A percentile compares a stretch with the other conserved stretches of the same genome.
phyloP scores from a whole-genome alignment of 2,888 invertebrate species.

The Euproctis similis region DNA sequence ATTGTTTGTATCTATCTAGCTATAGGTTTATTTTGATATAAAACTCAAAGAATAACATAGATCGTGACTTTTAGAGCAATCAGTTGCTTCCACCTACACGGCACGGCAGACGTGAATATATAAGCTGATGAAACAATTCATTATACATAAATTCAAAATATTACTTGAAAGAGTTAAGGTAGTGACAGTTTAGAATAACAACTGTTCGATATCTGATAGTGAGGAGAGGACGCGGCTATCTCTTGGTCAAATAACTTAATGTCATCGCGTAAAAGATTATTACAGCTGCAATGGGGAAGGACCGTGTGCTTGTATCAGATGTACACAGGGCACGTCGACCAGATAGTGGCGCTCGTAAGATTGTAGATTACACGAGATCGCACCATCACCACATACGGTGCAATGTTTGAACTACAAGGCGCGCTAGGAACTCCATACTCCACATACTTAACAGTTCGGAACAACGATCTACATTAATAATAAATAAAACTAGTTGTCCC shows the following conservation, averaged over 20 bases:
- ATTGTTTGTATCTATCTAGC: too few relatives aligned
- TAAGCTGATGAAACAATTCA: too few relatives aligned
- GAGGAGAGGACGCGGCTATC: slow-evolving; percentile 28
- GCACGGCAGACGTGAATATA: too few relatives aligned
- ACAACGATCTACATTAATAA: too few relatives aligned
- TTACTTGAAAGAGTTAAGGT: too few relatives aligned
- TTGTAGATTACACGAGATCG: slow-evolving; percentile 32
- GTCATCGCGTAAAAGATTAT: slow-evolving; percentile 44
- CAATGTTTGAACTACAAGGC: slow-evolving; percentile 32
- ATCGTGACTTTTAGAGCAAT: too few relatives aligned
- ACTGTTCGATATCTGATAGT: slow-evolving; percentile 14
- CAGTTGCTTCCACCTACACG: too few relatives aligned
- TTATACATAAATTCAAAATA: too few relatives aligned
- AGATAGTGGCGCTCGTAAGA: slow-evolving; percentile 24
- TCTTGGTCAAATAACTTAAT: slow-evolving; percentile 47
- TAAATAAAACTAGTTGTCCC: too few relatives aligned
- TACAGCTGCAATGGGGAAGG: slow-evolving; percentile 32
- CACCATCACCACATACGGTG: slow-evolving; percentile 28
- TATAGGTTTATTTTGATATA: too few relatives aligned
- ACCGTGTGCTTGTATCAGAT: slow-evolving; percentile 41
- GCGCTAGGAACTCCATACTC: slow-evolving; percentile 49
- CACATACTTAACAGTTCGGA: too few relatives aligned
- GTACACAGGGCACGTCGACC: slow-evolving; percentile 23
- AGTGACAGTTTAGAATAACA: slow-evolving; percentile 8
- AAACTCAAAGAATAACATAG: too few relatives aligned